Base-by-base conservation (phyloP, 2,797 vertebrate genomes). In the Poeciliopsis presidionis region DNA sequence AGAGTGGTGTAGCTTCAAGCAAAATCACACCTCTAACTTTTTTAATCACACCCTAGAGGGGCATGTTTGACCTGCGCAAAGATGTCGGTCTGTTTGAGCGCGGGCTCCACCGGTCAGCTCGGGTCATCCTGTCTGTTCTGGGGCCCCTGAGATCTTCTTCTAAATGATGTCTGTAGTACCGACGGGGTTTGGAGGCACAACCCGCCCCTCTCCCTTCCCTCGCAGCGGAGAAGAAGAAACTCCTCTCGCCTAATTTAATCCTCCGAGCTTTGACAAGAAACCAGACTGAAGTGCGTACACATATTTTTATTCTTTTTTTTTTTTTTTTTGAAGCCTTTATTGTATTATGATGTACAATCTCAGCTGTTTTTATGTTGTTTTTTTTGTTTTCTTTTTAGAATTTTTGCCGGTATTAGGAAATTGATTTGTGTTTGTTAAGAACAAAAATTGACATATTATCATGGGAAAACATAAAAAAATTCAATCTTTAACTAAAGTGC, bases 41-140 rank as follows among this genome's bases (percentile, higher is more conserved):
- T 59, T 89, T 91, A 93, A 94, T 94, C 89, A 93, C 85, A 91
- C 90, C 90, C 87, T 71, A 69, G 93, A 93, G 93, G 88, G 78
- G 76, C 63, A 81, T 81, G 79, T 82, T 87, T 94, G 90, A 92
- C 90, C 90, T 78, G 84, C n/a, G 41, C 78, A 45, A 75, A 79
- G 78, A 83, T 79, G 83, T 87, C 77, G 90, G 79, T 65, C 74
- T 14, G 67, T 84, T 82, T 83, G 86, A 61, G 78, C n/a, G n/a
- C 76, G 76, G 75, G 57, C 83, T 86, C 79, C 83, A 74, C 81
- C 46, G 80, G 81, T 85, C 84, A 81, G 80, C 86, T 46, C 53
- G 53, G 92, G 90, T 93, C 91, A 91, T 76, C 70, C 67, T 78
- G 75, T 82, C 78, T 59, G 28, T 67, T 72, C 43, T 3, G 57